Evolutionary conservation across 2,888 invertebrate species (phyloP).

Genomic region (Brassicogethes aeneus): DNA sequence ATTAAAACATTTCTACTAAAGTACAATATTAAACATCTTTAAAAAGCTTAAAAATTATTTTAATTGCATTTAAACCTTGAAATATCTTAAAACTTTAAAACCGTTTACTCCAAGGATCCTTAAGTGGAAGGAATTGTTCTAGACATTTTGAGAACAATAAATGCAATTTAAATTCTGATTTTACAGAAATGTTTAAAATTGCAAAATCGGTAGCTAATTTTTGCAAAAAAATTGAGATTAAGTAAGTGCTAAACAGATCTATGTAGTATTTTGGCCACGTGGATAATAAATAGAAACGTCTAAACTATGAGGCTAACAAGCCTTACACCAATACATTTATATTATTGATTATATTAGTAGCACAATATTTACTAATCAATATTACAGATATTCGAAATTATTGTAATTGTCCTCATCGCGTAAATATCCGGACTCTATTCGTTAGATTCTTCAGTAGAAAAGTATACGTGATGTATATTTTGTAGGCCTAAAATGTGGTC

Average conservation of each 20-base stretch:
- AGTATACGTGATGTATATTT: too few species aligned
- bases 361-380: slow-evolving; percentile 24
- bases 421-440: too few species aligned
- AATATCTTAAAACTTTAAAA: too few species aligned
- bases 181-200: too few species aligned
- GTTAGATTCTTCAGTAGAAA: too few species aligned
- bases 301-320: slow-evolving; percentile 39
- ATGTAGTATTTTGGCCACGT: slow-evolving; percentile 37
- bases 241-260: slow-evolving; percentile 22
- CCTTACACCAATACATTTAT: slow-evolving; percentile 41
- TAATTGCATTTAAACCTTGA: too few species aligned
- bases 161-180: too few species aligned
- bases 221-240: slow-evolving; percentile 9
- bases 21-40: neutral
- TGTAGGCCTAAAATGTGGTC: too few species aligned
- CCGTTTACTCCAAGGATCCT: slow-evolving; percentile 5
- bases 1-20: neutral
- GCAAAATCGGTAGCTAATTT: too few species aligned
- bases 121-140: too few species aligned
- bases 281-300: slow-evolving; percentile 28
- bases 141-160: too few species aligned
- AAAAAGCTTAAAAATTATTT: too few species aligned
- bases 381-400: slow-evolving; percentile 28
- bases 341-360: slow-evolving; percentile 27
- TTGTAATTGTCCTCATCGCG: neutral